A percentile compares a stretch with the other conserved stretches of the same genome.
Conservation (phyloP, 2,888 invertebrate genomes). For the Tuta absoluta region DNA sequence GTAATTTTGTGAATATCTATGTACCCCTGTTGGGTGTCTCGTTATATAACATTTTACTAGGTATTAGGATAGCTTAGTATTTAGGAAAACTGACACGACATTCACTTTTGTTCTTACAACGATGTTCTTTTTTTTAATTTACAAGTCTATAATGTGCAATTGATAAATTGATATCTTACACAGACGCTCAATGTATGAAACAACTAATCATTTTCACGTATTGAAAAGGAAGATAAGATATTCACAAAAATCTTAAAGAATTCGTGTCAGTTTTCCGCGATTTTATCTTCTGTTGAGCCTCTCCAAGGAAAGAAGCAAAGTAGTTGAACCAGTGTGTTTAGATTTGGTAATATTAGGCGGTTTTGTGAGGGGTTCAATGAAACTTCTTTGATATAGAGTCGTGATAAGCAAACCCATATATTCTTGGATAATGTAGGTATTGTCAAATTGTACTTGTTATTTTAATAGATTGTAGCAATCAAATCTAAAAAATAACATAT, state of each 20-base stretch:
- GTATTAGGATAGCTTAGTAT: not conserved
- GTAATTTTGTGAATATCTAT: constrained; percentile 4
- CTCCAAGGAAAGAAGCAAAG: not conserved
- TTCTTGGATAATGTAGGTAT: not conserved
- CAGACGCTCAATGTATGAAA: too few species aligned
- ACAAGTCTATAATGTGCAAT: not conserved
- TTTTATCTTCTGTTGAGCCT: not conserved
- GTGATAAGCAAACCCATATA: not conserved
- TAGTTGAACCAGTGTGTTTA: not conserved
- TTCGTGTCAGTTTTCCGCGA: constrained; percentile 2
- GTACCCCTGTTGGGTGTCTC: constrained; percentile 23
- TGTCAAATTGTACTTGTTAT: not conserved
- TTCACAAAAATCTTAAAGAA: not conserved
- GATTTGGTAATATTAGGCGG: not conserved
- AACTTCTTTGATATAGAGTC: constrained; percentile 6
- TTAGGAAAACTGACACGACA: constrained; percentile 2
- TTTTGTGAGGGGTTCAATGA: constrained; percentile 9
- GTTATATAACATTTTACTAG: constrained; percentile 6
- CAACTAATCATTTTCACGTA: not conserved
- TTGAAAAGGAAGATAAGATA: not conserved
- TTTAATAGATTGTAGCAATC: too few species aligned
- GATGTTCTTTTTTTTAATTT: not conserved
- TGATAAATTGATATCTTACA: not conserved
- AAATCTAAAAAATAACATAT: too few species aligned
- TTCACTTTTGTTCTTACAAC: not conserved